Evolutionary conservation across 2,113 vertebrate species (phyloP), one percentile per base, ranked within the genome.

Genomic region (Phrynosoma blainvillii): DNA sequence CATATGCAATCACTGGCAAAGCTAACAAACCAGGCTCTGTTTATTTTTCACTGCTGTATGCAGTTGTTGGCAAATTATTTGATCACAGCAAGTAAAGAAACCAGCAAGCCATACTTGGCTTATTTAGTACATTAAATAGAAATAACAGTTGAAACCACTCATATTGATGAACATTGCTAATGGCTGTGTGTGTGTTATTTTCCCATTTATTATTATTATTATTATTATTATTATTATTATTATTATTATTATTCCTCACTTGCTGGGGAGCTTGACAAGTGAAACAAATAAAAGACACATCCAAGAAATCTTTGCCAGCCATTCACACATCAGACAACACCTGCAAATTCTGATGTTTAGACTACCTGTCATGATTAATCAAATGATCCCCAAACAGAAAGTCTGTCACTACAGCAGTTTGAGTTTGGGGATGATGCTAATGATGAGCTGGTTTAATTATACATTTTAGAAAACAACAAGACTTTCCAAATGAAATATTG

Each of bases 131-230:
- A 21, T 95, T 93, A 93, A 94, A 93, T 91, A 86, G 87, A 66
- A 89, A 89, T 89, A 93, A 90, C 74, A 78, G 78, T 79, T 84
- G 84, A 84, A 89, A 93, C 94, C 36, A 36, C 36, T 36, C 36
- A 94, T 90, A 88, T 90, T 96, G 95, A 94, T 93, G 88, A 93
- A 89, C 87, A 95, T 77, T 0, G 1, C 91, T 96, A 95, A 96
- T 47, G 47, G 47, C 3, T 93, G 94, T 27, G 2, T 62, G 96
- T 94, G 85, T 91, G 95, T 94, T 88, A 62, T 94, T 87, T 95
- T 94, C 77, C 95, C 93, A 47, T 47, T 47, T 47, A n/a, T 91
- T 96, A 36, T 36, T 36, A 36, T 36, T 36, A 36, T 95, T 94
- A 65, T 85, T 93, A 90, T 93, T 85, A 36, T 36, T 36, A 36